A percentile compares a stretch with the other conserved stretches of the same genome.
phyloP scores from a whole-genome alignment of 2,888 invertebrate species.

The Ophioninae sp. region DNA sequence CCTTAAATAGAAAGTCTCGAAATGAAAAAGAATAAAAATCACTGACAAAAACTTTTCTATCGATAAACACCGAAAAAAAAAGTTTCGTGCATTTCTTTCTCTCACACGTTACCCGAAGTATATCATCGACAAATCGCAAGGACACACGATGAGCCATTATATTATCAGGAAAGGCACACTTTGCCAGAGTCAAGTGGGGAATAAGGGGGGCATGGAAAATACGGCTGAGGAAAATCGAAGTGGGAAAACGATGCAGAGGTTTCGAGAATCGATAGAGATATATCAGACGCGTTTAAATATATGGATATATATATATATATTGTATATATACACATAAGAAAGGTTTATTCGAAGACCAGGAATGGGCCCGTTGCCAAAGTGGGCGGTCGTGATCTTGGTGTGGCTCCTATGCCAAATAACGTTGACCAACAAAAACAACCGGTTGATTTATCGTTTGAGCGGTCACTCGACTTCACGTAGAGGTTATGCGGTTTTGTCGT shows the following conservation, averaged over 20 bases:
- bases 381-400: slow-evolving; percentile 49
- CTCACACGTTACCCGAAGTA: neutral
- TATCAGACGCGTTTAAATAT: neutral
- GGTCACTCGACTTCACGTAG: slow-evolving; percentile 59
- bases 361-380: slow-evolving; percentile 59
- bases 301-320: neutral
- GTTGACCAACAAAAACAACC: slow-evolving; percentile 63
- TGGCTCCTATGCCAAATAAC: slow-evolving; percentile 60
- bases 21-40: too few relatives aligned
- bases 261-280: slow-evolving; percentile 25
- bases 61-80: neutral
- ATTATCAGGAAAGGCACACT: slow-evolving; percentile 42
- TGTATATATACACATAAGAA: slow-evolving; percentile 20
- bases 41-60: neutral
- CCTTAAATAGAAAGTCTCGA: too few relatives aligned
- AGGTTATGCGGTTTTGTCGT: slow-evolving; percentile 60
- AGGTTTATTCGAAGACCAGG: slow-evolving; percentile 36
- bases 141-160: slow-evolving; percentile 31
- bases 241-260: slow-evolving; percentile 38
- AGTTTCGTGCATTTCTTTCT: neutral
- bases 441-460: slow-evolving; percentile 61
- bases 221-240: slow-evolving; percentile 29
- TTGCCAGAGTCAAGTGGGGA: slow-evolving; percentile 14
- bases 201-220: slow-evolving; percentile 8
- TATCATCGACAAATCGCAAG: slow-evolving; percentile 14